phyloP scores from a whole-genome alignment of 2,113 vertebrate genomes.

The Leptobrachium ailaonicum region DNA sequence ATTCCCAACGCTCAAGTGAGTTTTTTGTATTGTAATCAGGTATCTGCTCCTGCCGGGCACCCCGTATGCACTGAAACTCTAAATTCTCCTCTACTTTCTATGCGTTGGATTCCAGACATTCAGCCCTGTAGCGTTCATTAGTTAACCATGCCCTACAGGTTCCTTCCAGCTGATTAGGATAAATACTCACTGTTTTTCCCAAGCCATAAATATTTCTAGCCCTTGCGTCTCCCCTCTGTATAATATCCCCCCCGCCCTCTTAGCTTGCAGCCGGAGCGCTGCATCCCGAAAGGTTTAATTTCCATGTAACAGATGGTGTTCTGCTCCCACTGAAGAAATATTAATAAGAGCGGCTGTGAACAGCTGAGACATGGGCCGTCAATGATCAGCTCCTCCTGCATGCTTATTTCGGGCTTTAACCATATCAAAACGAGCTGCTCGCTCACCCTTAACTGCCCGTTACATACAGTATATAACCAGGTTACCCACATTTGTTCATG shows the following conservation, averaged over 20 bases:
- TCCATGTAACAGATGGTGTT: conserved; percentile 36
- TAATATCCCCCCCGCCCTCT: background rate
- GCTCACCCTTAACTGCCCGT: too few species aligned
- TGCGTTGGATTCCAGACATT: background rate
- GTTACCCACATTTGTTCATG: too few species aligned
- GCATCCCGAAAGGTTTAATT: background rate
- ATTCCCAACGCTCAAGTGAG: too few species aligned
- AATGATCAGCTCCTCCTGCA: conserved; percentile 1
- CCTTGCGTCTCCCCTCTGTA: conserved; percentile 4
- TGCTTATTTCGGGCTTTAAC: background rate
- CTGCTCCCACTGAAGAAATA: conserved; percentile 34
- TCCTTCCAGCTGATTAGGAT: conserved; percentile 31
- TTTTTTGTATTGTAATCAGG: too few species aligned
- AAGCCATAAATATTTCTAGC: conserved; percentile 33
- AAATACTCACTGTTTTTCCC: conserved; percentile 29
- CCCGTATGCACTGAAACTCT: too few species aligned
- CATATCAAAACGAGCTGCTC: too few species aligned
- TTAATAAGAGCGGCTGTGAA: conserved; percentile 20
- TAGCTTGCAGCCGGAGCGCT: background rate
- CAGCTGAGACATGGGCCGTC: conserved; percentile 8
- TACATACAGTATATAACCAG: too few species aligned
- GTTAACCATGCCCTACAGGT: conserved; percentile 25
- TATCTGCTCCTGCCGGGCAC: too few species aligned
- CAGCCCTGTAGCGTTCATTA: background rate
- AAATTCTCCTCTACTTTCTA: too few species aligned